Conservation (phyloP, 2,797 vertebrate genomes). For the Paramormyrops hopkinsi region DNA sequence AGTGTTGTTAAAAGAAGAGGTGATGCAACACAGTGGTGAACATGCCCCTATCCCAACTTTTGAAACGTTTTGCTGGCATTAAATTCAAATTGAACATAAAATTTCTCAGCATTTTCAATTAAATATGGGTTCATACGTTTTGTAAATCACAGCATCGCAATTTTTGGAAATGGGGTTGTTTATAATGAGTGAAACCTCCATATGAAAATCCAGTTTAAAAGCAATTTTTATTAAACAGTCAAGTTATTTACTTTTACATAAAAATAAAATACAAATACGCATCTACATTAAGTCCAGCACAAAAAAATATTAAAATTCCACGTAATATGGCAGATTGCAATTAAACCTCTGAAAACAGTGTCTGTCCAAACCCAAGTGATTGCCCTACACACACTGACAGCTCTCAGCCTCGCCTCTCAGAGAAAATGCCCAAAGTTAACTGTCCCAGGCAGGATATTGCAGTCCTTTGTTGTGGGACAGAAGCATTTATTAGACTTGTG, state of each 20-base stretch:
- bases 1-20: not conserved
- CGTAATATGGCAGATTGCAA: not conserved
- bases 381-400: slow-evolving; percentile 23
- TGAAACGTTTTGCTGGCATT: not conserved
- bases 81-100: not conserved
- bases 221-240: not conserved
- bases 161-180: not conserved
- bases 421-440: slow-evolving; percentile 6
- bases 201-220: not conserved
- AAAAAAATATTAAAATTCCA: not conserved
- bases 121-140: not conserved
- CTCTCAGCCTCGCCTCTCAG: slow-evolving; percentile 18
- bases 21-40: not conserved
- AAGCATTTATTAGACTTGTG: slow-evolving; percentile 47
- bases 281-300: slow-evolving; percentile 27
- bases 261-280: slow-evolving; percentile 41
- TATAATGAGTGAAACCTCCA: not conserved
- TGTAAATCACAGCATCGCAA: not conserved
- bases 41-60: not conserved
- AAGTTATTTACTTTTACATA: not conserved
- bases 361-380: slow-evolving; percentile 31
- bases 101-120: not conserved
- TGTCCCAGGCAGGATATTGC: slow-evolving; percentile 39
- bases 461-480: slow-evolving; percentile 40
- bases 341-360: not conserved